Base-by-base conservation (phyloP, 1,140 invertebrate species). In the Andrena cerasifolii region DNA sequence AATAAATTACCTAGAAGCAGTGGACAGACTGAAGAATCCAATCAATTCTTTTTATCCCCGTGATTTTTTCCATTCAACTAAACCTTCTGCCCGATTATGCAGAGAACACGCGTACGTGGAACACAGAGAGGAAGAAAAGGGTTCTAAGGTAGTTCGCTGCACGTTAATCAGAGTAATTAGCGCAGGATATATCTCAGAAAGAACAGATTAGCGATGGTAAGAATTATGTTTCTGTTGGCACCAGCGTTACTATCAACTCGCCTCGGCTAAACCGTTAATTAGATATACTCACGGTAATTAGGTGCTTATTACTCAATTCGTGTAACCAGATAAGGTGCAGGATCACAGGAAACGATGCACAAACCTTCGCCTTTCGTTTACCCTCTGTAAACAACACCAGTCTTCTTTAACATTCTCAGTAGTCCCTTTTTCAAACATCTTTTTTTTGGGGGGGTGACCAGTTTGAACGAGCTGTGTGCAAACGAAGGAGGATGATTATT, bases 1-100 rank as follows among this genome's bases (percentile, higher is more conserved):
- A 65, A 75, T 75, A 56, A 66, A 66, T 66, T 56, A 75, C 10
- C n/a, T 2, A 10, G n/a, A 24, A 33, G 36, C 2, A 0, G 8
- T 2, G 18, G 36, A 54, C n/a, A 7, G 28, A 8, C 6, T 36
- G n/a, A 61, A 16, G n/a, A 49, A 72, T 61, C 16, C n/a, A 8
- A 18, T 10, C 10, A 24, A 16, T 14, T 14, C 26, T 68, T 21
- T 31, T 14, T 4, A 40, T 18, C 36, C 5, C 14, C 1, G 1
- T 1, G 4, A 6, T 6, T 33, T 31, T 28, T 51, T 14, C 8
- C 3, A 3, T 14, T 10, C n/a, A 33, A 26, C n/a, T 26, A 14
- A 8, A 36, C 5, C 36, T 24, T 0, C 6, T 24, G 24, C 7
- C 7, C 24, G 28, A n/a, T 10, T 31, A 28, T 31, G 53, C 54